Evolutionary conservation across 2,113 vertebrate genomes (phyloP).

Genomic region (Ptilonorhynchus violaceus): DNA sequence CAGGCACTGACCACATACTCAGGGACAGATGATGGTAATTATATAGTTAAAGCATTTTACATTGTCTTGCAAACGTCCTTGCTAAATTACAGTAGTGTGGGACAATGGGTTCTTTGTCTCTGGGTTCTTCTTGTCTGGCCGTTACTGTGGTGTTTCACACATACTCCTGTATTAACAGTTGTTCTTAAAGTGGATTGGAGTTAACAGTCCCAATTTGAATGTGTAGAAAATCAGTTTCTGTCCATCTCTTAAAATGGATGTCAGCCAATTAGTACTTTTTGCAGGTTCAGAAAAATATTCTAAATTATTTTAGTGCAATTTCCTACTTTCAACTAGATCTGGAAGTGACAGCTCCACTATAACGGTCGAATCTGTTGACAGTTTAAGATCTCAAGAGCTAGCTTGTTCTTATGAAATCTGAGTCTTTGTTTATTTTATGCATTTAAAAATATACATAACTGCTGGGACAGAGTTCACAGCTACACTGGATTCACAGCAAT

Average conservation of each 20-base stretch:
- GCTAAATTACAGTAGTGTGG: background rate
- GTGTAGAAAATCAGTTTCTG: background rate
- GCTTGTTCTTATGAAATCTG: background rate
- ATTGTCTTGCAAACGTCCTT: slow-evolving; percentile 4
- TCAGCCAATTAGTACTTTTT: background rate
- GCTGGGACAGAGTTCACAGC: background rate
- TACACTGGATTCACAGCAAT: background rate
- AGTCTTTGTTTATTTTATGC: background rate
- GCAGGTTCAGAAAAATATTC: background rate
- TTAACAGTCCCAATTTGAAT: background rate
- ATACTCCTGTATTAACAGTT: background rate
- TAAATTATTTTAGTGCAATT: background rate
- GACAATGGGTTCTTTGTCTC: background rate
- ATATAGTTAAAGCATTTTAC: background rate
- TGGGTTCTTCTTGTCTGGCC: background rate
- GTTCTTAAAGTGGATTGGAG: background rate
- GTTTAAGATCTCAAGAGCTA: background rate
- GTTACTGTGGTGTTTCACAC: background rate
- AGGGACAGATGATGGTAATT: background rate
- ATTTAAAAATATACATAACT: slow-evolving; percentile 1
- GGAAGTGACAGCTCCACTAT: background rate
- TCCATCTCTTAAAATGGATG: background rate
- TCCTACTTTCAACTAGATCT: background rate
- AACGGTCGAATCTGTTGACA: accelerated
- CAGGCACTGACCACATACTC: background rate